Conservation (phyloP, 1,140 invertebrate species). For the Stenopsyche tienmushanensis region DNA sequence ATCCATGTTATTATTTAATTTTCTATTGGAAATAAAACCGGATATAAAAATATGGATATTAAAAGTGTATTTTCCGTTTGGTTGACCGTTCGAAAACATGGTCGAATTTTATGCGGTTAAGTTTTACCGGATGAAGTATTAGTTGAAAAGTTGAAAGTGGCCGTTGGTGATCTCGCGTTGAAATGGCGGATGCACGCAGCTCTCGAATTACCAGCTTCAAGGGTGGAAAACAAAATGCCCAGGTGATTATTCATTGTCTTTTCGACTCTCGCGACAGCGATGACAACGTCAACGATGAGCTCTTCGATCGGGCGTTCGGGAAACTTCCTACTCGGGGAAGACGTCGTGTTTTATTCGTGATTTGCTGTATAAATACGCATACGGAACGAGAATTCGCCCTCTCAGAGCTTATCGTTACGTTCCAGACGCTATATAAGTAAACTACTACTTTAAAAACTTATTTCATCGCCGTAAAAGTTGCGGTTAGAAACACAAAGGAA, state of each 20-base stretch:
- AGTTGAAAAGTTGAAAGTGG: background rate
- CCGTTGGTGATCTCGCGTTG: background rate
- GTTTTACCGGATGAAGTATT: background rate
- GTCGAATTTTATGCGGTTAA: background rate
- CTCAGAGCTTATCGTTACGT: too few relatives aligned
- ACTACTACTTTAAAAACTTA: too few relatives aligned
- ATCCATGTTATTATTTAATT: background rate
- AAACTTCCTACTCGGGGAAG: too few relatives aligned
- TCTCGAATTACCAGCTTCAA: constrained; percentile 19
- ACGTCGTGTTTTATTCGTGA: too few relatives aligned
- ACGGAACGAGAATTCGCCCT: too few relatives aligned
- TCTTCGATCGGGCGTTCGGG: too few relatives aligned
- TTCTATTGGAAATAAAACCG: background rate
- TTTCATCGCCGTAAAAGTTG: too few relatives aligned
- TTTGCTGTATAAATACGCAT: too few relatives aligned
- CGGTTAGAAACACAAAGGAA: too few relatives aligned
- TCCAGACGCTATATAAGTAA: too few relatives aligned
- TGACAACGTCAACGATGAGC: too few relatives aligned
- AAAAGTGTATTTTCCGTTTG: background rate
- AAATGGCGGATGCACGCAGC: background rate
- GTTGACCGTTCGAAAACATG: background rate
- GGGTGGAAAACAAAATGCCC: background rate
- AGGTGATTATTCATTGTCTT: constrained; percentile 7
- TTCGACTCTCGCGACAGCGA: too few relatives aligned
- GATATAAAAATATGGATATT: background rate